Base-by-base conservation (phyloP, 2,797 vertebrate genomes). In the Arctocebus calabarensis region DNA sequence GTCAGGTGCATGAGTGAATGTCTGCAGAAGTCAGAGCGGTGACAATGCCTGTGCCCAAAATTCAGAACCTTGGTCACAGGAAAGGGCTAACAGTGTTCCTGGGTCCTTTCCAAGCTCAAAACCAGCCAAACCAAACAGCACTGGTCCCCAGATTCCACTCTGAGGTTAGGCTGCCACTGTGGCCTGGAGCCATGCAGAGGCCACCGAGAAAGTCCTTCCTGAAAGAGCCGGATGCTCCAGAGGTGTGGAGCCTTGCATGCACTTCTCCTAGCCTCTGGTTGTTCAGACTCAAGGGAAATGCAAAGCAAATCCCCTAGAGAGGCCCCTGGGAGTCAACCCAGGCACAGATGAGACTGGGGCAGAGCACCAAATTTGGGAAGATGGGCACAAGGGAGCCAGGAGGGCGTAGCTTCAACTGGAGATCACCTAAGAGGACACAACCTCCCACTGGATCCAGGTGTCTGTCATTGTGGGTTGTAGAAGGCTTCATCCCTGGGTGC, bases 401-500 rank as follows among this genome's bases (percentile, higher is more conserved):
- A 25, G 34, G 52, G 57, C 10, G 17, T 11, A 5, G 25, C 84
- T 34, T 27, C 66, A 14, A 9, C 2, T 45, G 55, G 55, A 2
- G 22, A 23, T 22, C 9, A 2, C 2, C 27, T 27, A 27, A 55
- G 79, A 43, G 22, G 37, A 27, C 32, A 2, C n/a, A 59, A 55
- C 23, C 55, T 43, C 10, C 11, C 11, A 13, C 84, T 10, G 37
- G 84, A 32, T 8, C 61, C 45, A 5, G 8, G 29, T 4, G 0
- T 25, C 20, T 1, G 4, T 11, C 43, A 16, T 48, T 57, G 37
- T 12, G 7, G 45, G 25, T 20, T 0, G 0, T 2, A 3, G 11
- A 10, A 40, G 61, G 2, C 57, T 55, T 40, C 74, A 0, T 12
- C 43, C 61, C n/a, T 5, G 4, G 37, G 16, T 6, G n/a, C 29